Evolutionary conservation across 1,140 invertebrate species (phyloP), one percentile per base, ranked within the genome.

Genomic region (Euborellia annulipes): DNA sequence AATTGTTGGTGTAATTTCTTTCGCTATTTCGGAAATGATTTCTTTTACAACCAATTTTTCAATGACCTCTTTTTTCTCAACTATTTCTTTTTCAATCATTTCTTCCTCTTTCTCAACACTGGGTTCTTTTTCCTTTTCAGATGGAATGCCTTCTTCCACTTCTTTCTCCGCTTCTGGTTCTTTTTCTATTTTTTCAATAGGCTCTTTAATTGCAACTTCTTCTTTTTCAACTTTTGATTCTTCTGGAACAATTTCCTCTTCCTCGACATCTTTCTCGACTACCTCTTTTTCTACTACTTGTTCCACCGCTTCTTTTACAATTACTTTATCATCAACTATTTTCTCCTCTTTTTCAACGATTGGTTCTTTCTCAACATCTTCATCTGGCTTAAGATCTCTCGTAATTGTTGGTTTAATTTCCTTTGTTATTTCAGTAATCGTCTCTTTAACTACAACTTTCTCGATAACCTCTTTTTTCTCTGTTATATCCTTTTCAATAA

Each of bases 231-330:
- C 17, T 9, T 17, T n/a, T n/a, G n/a, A n/a, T n/a, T n/a, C n/a
- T n/a, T n/a, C 36, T 19, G 9, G 13, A 9, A 43, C 18, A n/a
- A 19, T 13, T 45, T 38, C 43, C 14, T 13, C 32, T 13, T 40
- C 37, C 32, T 30, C 45, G 20, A 43, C n/a, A n/a, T n/a, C n/a
- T n/a, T n/a, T n/a, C n/a, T n/a, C 46, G 14, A 19, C 36, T 20
- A 27, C 27, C 14, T 37, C 45, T 27, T 42, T 39, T 17, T 40
- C 48, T 32, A 37, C 41, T 17, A 41, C 37, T 41, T 45, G 41
- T 47, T 54, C 48, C 30, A 34, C 27, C 17, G 36, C 41, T 45
- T 48, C 43, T 49, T 3, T 32, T 46, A 21, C 14, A 14, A 16
- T 55, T 48, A 14, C n/a, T n/a, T n/a, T n/a, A n/a, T 43, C 34